phyloP scores from a whole-genome alignment of 1,140 invertebrate genomes.

The Drosophila aff. region DNA sequence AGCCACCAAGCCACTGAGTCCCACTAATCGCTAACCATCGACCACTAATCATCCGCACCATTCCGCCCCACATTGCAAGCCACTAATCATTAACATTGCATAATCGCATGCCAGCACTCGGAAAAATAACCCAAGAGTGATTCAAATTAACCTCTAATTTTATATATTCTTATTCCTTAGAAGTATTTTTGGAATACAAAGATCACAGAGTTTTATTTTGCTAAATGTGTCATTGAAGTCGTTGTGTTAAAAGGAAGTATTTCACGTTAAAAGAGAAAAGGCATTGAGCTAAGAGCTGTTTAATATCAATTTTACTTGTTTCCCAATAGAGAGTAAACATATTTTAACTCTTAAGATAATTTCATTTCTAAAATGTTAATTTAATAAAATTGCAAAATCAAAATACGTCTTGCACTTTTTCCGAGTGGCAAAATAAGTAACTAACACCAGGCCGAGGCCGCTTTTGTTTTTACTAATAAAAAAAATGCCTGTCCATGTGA shows the following conservation, averaged over 20 bases:
- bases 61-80: slow-evolving; percentile 65
- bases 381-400: not conserved
- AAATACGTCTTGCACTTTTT: not conserved
- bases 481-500: slow-evolving; percentile 5
- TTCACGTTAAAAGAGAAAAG: no score
- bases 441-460: slow-evolving; percentile 24
- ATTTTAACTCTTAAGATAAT: not conserved
- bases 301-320: no score
- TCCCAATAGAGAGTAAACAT: no score
- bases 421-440: slow-evolving; percentile 17
- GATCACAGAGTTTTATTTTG: no score
- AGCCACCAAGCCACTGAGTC: slow-evolving; percentile 34
- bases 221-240: no score
- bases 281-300: no score
- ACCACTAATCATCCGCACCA: slow-evolving; percentile 70
- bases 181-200: no score
- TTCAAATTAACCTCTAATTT: not conserved
- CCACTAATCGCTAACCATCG: slow-evolving; percentile 69
- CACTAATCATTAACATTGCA: slow-evolving; percentile 41
- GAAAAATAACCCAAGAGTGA: not conserved
- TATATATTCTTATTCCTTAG: not conserved
- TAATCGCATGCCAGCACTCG: slow-evolving; percentile 55
- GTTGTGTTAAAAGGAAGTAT: no score
- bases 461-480: slow-evolving; percentile 48
- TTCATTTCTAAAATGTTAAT: not conserved